These are phyloP conservation scores for Loriculus beryllinus DNA, from an alignment of 2,797 vertebrate genomes.

Conservation along the genomic window DNA sequence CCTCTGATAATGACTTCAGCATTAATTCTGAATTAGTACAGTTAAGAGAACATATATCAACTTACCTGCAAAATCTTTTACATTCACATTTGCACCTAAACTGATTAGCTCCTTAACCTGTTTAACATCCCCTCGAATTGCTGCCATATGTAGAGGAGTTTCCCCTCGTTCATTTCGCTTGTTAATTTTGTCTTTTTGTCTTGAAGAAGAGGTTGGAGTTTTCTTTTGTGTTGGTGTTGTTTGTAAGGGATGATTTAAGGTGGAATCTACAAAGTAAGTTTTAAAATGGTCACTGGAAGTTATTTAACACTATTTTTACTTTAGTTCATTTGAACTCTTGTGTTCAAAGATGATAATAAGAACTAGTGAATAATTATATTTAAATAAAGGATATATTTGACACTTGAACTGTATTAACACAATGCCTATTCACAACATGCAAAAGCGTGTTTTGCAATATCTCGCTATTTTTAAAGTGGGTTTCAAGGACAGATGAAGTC, in stretches of 20 bases:
- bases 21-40: neutral
- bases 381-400: neutral
- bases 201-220: conserved; percentile 87
- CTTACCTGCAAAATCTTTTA: conserved; percentile 99
- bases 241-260: conserved; percentile 92
- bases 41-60: neutral
- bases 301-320: neutral
- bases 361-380: neutral
- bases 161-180: conserved; percentile 98
- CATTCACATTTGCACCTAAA: conserved; percentile 95
- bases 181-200: conserved; percentile 99
- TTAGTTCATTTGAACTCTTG: neutral
- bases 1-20: neutral
- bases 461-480: neutral
- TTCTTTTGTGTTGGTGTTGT: conserved; percentile 91
- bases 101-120: conserved; percentile 97
- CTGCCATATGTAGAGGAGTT: conserved; percentile 97
- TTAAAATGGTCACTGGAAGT: neutral
- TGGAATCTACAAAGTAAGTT: conserved; percentile 84
- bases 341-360: neutral
- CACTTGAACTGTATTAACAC: neutral
- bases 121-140: conserved; percentile 95
- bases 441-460: neutral
- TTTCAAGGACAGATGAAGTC: neutral
- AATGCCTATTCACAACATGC: neutral